Base-by-base conservation (phyloP, 2,797 vertebrate species). In the Podarcis lilfordi region DNA sequence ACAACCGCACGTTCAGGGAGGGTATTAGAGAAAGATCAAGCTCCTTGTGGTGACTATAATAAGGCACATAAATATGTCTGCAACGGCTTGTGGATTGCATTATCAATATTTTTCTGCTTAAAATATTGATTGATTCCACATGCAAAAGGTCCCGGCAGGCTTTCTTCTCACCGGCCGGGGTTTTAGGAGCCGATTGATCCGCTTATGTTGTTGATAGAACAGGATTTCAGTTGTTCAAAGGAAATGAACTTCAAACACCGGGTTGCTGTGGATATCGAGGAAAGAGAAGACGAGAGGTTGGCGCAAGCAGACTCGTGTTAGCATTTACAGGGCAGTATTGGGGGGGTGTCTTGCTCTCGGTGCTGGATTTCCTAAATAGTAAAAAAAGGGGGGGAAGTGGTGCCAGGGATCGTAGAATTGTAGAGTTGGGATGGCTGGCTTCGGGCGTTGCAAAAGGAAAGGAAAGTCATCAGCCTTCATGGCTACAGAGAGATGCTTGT, bases 181-280 rank as follows among this genome's bases (percentile, higher is more conserved):
- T 81, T 93, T 93, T 92, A 92, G 82, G 93, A 94, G 91, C 69
- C 2, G 45, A 93, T 93, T 83, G 92, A 93, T 94, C 84, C 83
- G 1, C 25, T 68, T 90, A 88, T 82, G 85, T 40, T 93, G 93
- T 92, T 90, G 93, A 91, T 82, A 89, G 89, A 81, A 81, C 82
- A 84, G 82, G 94, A 89, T 87, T 90, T 90, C 85, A 85, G 89
- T 91, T 55, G 86, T 3, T 59, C 55, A 86, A 86, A 92, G 92
- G 89, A 92, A 91, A 91, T 75, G 92, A 81, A 79, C n/a, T 84
- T 87, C 90, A 69, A 50, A 50, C 0, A 87, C 1, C 7, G 4
- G 2, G 13, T 6, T 80, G 91, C 71, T 35, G 5, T n/a, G 3
- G 50, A 84, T 59, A 55, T 83, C 55, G 86, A 74, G 0, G 1